Conservation (phyloP, 2,888 invertebrate species). For the Galerucella calmariensis region DNA sequence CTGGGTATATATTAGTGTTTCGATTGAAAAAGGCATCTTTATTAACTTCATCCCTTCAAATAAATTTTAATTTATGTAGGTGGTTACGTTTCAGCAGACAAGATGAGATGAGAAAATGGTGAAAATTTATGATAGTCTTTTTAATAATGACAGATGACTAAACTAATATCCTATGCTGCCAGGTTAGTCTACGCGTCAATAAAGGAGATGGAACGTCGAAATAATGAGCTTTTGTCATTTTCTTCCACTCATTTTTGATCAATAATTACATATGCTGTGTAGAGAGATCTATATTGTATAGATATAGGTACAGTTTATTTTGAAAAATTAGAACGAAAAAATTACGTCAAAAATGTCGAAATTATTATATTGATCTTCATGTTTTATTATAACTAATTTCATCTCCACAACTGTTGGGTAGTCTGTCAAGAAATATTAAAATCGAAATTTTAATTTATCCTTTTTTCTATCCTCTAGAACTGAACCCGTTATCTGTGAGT, state of each 20-base stretch:
- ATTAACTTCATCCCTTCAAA: slow-evolving; percentile 32
- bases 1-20: slow-evolving; percentile 31
- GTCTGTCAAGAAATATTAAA: no score
- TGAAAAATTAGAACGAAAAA: no score
- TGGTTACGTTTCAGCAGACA: slow-evolving; percentile 3
- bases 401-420: no score
- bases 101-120: slow-evolving; percentile 11
- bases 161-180: neutral
- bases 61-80: slow-evolving; percentile 33
- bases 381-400: no score
- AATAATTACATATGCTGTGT: no score
- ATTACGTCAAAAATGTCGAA: no score
- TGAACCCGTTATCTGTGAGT: no score
- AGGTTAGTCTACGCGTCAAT: neutral
- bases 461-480: no score
- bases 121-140: slow-evolving; percentile 10
- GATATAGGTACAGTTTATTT: no score
- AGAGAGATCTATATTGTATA: no score
- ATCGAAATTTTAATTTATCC: no score
- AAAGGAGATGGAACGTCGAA: neutral
- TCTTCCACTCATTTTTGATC: neutral
- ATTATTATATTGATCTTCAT: no score
- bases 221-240: neutral
- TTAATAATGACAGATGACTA: neutral
- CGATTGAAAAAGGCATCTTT: slow-evolving; percentile 37